Evolutionary conservation across 2,797 vertebrate genomes (phyloP).

Genomic region (Pipistrellus pipistrellus): DNA sequence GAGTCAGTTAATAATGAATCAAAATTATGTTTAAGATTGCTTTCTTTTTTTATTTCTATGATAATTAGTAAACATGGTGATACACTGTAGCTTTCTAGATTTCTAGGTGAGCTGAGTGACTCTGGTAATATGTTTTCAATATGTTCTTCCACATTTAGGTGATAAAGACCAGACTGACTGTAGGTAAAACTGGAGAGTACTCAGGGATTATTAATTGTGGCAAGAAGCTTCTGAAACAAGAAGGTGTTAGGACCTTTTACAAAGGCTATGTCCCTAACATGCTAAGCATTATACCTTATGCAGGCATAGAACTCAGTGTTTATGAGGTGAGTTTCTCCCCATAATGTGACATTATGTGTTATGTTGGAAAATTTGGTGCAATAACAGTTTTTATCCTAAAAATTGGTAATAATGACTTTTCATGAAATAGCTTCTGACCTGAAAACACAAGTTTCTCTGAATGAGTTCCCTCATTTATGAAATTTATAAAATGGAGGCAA

Average conservation of each 20-base stretch:
- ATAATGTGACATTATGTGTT: constrained; percentile 79
- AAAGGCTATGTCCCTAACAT: constrained; percentile 95
- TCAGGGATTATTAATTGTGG: constrained; percentile 94
- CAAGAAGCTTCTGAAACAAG: constrained; percentile 93
- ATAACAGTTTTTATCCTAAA: constrained; percentile 42
- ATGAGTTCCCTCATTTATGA: neutral
- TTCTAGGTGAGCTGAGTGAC: neutral
- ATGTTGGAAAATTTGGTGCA: constrained; percentile 86
- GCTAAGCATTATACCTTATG: constrained; percentile 94
- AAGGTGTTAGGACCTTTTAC: constrained; percentile 93
- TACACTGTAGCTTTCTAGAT: neutral
- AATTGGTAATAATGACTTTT: constrained; percentile 36
- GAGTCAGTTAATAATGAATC: neutral
- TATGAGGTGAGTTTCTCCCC: constrained; percentile 92
- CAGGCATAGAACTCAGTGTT: constrained; percentile 94
- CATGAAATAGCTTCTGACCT: constrained; percentile 53
- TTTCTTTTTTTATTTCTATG: constrained; percentile 45
- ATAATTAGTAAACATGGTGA: neutral
- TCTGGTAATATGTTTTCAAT: constrained; percentile 31
- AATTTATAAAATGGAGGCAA: neutral
- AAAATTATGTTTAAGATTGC: constrained; percentile 17
- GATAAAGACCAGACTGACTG: constrained; percentile 95
- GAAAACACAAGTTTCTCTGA: neutral
- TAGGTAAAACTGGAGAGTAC: constrained; percentile 95
- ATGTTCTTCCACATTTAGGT: constrained; percentile 87